A percentile compares a stretch with the other conserved stretches of the same genome.
phyloP scores from a whole-genome alignment of 2,113 vertebrate species.

The Labeo catla region DNA sequence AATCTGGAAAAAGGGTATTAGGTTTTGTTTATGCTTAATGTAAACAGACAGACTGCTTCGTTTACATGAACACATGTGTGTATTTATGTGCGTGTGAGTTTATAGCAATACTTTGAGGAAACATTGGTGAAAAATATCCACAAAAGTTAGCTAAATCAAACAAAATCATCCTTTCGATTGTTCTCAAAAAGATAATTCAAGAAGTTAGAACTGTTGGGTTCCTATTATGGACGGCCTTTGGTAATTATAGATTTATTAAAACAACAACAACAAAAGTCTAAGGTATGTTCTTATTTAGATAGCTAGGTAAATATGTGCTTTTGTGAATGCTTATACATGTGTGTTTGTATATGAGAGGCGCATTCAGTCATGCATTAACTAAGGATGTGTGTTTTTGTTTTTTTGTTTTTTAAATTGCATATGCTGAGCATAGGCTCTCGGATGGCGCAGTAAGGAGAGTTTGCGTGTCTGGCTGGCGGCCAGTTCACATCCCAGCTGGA shows the following conservation, averaged over 20 bases:
- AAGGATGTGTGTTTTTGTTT: constrained; percentile 61
- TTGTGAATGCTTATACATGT: constrained; percentile 8
- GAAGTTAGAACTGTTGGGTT: neutral
- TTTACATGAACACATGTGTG: constrained; percentile 44
- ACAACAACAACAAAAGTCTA: constrained; percentile 33
- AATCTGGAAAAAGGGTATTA: constrained; percentile 67
- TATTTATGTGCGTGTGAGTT: constrained; percentile 21
- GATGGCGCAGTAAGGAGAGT: constrained; percentile 70
- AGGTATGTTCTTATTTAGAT: neutral
- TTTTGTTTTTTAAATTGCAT: constrained; percentile 74
- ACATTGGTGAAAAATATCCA: neutral
- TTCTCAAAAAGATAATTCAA: neutral
- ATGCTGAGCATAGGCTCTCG: constrained; percentile 76
- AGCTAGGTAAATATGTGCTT: constrained; percentile 24
- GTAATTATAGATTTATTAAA: neutral
- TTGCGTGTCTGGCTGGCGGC: constrained; percentile 90
- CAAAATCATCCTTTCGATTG: neutral
- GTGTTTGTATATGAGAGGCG: constrained; percentile 52
- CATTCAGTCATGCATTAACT: constrained; percentile 80
- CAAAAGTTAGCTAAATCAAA: neutral
- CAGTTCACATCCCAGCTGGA: constrained; percentile 95
- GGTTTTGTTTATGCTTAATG: constrained; percentile 67
- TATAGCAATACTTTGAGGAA: neutral
- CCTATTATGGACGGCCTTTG: too few species aligned
- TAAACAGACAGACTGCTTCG: constrained; percentile 69